Conservation (phyloP, 1,140 invertebrate species). For the Nasonia giraulti region DNA sequence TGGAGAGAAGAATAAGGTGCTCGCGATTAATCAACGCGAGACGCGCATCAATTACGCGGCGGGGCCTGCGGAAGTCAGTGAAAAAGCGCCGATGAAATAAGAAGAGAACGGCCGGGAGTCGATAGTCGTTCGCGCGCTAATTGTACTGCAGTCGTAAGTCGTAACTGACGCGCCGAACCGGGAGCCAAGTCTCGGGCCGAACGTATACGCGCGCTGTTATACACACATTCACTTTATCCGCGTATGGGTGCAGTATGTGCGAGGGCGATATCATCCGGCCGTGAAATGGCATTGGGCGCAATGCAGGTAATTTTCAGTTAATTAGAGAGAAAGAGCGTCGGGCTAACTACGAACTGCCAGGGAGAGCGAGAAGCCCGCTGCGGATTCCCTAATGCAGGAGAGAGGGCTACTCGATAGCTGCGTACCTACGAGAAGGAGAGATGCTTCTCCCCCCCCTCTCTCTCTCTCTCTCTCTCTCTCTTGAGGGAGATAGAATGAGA, state of each 20-base stretch:
- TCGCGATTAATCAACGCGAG: neutral
- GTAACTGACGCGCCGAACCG: neutral
- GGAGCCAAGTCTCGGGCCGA: no score
- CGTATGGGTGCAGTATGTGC: neutral
- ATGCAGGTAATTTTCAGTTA: constrained; percentile 66
- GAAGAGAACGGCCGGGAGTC: neutral
- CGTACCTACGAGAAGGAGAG: neutral
- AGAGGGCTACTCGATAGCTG: constrained; percentile 12
- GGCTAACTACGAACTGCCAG: constrained; percentile 49
- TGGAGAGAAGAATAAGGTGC: neutral
- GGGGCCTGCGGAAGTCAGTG: no score
- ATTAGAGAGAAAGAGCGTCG: constrained; percentile 56
- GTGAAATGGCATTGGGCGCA: constrained; percentile 54
- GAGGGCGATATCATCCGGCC: constrained; percentile 37
- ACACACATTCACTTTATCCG: no score
- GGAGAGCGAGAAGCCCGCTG: no score
- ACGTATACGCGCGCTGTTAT: no score
- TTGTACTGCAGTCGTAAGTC: constrained; percentile 1
- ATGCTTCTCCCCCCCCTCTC: neutral
- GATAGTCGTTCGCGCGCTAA: neutral
- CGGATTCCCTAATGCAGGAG: neutral
- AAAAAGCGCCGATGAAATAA: no score
- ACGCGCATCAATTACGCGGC: neutral
- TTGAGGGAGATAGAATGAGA: neutral
- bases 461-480: neutral